A percentile compares a stretch with the other conserved stretches of the same genome.
These are phyloP conservation scores for Drosophila nigromelanica DNA, from an alignment of 1,140 invertebrate genomes.

Conservation along the genomic window DNA sequence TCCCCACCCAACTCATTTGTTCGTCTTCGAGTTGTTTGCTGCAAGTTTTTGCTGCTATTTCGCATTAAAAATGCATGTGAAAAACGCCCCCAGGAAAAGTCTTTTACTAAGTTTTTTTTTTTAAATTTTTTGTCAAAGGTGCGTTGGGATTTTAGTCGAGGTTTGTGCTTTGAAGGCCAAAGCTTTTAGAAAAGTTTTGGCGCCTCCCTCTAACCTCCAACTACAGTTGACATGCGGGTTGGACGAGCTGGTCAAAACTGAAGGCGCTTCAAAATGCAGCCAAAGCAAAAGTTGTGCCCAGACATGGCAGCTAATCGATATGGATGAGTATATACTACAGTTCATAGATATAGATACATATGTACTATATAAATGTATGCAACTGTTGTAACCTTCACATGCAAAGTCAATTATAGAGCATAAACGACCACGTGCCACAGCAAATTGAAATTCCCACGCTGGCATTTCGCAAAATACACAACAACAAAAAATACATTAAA, in stretches of 20 bases:
- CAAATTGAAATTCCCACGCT: constrained; percentile 71
- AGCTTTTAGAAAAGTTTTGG: constrained; percentile 38
- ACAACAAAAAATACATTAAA: not conserved
- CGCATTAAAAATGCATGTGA: constrained; percentile 78
- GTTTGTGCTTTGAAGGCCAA: constrained; percentile 54
- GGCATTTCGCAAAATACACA: constrained; percentile 22
- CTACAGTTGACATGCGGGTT: constrained; percentile 64
- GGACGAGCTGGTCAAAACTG: constrained; percentile 53
- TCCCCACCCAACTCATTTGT: not conserved
- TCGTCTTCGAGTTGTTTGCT: constrained; percentile 43
- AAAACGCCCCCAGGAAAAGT: constrained; percentile 1
- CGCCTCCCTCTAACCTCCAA: not conserved
- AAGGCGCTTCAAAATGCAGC: constrained; percentile 26
- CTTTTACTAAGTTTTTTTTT: constrained; percentile 60
- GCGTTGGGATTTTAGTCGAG: constrained; percentile 16
- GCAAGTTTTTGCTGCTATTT: constrained; percentile 49
- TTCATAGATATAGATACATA: not conserved
- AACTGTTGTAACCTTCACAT: constrained; percentile 27
- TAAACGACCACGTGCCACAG: constrained; percentile 48
- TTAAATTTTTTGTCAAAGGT: constrained; percentile 33
- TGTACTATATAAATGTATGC: constrained; percentile 7
- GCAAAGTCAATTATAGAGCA: constrained; percentile 48
- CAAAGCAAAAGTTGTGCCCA: constrained; percentile 14
- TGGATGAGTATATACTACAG: not conserved
- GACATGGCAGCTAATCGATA: constrained; percentile 53